phyloP scores from a whole-genome alignment of 2,797 vertebrate species.

The Gorsachius magnificus region DNA sequence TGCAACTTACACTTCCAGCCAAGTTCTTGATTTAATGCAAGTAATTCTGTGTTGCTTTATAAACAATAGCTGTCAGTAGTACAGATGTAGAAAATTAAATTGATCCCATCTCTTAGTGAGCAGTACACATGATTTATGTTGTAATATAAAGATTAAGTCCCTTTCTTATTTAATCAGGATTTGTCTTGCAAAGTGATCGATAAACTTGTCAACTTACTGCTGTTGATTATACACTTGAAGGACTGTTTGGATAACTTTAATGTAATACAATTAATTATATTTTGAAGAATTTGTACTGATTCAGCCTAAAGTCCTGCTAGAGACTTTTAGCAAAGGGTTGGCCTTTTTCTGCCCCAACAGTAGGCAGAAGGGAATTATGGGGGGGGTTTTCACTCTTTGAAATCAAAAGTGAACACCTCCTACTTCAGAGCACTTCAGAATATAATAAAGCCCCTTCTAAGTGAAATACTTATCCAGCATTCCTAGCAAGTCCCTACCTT shows the following conservation, averaged over 20 bases:
- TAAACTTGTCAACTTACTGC: slow-evolving; percentile 4
- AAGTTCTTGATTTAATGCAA: background rate
- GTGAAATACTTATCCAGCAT: background rate
- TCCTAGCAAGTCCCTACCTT: background rate
- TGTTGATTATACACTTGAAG: slow-evolving; percentile 31
- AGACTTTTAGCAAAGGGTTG: background rate
- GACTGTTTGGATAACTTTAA: background rate
- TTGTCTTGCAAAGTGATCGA: slow-evolving; percentile 25
- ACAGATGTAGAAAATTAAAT: slow-evolving; percentile 34
- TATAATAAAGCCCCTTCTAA: background rate
- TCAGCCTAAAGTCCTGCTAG: background rate
- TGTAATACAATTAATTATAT: slow-evolving; percentile 30
- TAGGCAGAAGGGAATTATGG: background rate
- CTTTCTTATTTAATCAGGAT: slow-evolving; percentile 25
- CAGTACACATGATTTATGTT: slow-evolving; percentile 3
- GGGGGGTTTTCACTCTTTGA: background rate
- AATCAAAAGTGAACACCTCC: slow-evolving; percentile 25
- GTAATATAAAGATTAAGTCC: slow-evolving; percentile 11
- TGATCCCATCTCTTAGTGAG: background rate
- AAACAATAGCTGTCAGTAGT: background rate
- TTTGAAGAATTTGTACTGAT: background rate
- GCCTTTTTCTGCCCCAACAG: background rate
- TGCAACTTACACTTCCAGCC: background rate
- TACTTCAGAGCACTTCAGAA: slow-evolving; percentile 30
- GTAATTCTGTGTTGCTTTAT: background rate